A percentile compares a stretch with the other conserved stretches of the same genome.
Conservation (phyloP, 1,140 invertebrate genomes). For the Catajapyx aquilonaris region DNA sequence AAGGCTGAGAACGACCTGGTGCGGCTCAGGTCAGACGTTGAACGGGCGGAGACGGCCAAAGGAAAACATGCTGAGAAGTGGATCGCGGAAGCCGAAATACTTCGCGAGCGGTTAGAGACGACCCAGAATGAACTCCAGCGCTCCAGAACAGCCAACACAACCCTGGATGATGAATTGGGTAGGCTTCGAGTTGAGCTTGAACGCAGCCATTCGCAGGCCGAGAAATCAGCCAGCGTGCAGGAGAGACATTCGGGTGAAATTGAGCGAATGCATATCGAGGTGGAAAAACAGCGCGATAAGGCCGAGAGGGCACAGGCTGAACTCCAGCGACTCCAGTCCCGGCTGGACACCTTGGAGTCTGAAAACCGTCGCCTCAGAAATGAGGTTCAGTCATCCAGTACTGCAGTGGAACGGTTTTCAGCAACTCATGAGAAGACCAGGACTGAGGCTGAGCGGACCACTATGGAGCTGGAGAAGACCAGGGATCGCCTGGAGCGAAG, state of each 20-base stretch:
- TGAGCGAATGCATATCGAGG: conserved; percentile 58
- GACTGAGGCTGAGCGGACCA: conserved; percentile 24
- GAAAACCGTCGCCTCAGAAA: conserved; percentile 49
- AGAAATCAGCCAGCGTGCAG: conserved; percentile 43
- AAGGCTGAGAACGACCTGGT: conserved; percentile 34
- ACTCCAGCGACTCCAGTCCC: conserved; percentile 25
- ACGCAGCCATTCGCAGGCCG: conserved; percentile 48
- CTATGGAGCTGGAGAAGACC: conserved; percentile 15
- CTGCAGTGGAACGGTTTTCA: conserved; percentile 39
- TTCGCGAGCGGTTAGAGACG: conserved; percentile 47
- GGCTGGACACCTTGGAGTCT: conserved; percentile 41
- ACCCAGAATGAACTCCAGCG: conserved; percentile 52
- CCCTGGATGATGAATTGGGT: too few relatives aligned
- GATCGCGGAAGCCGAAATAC: conserved; percentile 33
- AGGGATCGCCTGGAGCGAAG: conserved; percentile 15
- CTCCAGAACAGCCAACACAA: conserved; percentile 34
- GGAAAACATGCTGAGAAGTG: conserved; percentile 74
- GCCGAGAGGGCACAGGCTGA: conserved; percentile 36
- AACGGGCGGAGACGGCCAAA: conserved; percentile 48
- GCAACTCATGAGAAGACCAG: conserved; percentile 34
- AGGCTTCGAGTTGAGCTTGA: too few relatives aligned
- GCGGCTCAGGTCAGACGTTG: conserved; percentile 43
- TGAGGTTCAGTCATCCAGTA: conserved; percentile 28
- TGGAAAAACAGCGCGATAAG: conserved; percentile 61
- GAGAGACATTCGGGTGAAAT: conserved; percentile 37